Base-by-base conservation (phyloP, 2,797 vertebrate species). In the Phoeniculus purpureus region DNA sequence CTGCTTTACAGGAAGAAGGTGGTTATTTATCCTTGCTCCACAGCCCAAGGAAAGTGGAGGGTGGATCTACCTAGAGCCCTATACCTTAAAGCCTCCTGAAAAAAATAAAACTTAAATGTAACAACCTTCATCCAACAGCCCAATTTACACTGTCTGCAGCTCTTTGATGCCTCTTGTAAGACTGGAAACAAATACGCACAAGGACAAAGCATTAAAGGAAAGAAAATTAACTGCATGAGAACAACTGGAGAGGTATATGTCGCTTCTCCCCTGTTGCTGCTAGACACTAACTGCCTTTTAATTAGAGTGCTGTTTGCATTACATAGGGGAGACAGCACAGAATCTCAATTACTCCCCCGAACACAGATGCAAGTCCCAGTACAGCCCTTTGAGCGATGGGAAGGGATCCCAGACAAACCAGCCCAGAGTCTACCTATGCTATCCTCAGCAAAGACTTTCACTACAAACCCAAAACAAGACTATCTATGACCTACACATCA, bases 151-250 rank as follows among this genome's bases (percentile, higher is more conserved):
- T 62, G 56, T 84, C 65, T 93, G 76, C 75, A 80, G 65, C 65
- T 87, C 70, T 88, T 66, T 92, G 61, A 80, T 90, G 88, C 68
- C 40, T 70, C 20, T 0, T 9, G 62, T 82, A 92, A 85, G 66
- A 43, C 70, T 93, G 90, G 70, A 95, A 94, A 90, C 86, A 91
- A 89, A 88, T 66, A 71, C 8, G 9, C 58, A 71, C 61, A 80
- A 91, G 83, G 89, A 92, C 91, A 92, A 91, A 94, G 85, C 87
- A 72, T 66, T 83, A 92, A 86, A 94, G 40, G 55, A 60, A 89
- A 90, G 90, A 90, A 95, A 96, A 95, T 90, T 75, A 94, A 92
- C 70, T 82, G 81, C 73, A 78, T 0, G 13, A 93, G 84, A 92
- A 94, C 92, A 94, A 93, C 43, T 54, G 90, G 70, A 94, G 88